phyloP scores from a whole-genome alignment of 2,113 vertebrate genomes.

The Diadophis punctatus region DNA sequence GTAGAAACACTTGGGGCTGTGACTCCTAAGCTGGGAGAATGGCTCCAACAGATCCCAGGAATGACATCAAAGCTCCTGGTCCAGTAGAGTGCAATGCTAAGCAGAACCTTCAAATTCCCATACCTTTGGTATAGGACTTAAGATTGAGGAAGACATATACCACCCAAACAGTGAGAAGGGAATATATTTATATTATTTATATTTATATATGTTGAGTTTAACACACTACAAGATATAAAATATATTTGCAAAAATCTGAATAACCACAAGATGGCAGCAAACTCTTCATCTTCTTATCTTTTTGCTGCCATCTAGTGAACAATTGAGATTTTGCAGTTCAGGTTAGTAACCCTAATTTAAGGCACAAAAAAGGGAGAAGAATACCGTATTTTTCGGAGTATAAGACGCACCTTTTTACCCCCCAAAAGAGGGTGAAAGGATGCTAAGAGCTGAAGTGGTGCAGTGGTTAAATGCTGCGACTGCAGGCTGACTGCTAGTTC shows the following conservation, averaged over 20 bases:
- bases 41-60: not conserved
- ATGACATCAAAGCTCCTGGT: not conserved
- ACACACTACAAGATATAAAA: not conserved
- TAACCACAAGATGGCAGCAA: not conserved
- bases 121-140: not conserved
- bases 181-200: not conserved
- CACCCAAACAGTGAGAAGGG: not conserved
- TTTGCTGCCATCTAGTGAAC: not conserved
- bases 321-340: not conserved
- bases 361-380: not conserved
- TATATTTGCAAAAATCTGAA: not conserved
- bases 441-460: no score
- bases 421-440: no score
- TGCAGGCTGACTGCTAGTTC: no score
- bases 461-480: no score
- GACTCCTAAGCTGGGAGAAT: not conserved
- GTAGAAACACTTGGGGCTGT: not conserved
- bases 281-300: not conserved
- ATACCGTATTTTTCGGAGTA: no score
- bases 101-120: not conserved
- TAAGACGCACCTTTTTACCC: no score
- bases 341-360: not conserved
- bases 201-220: not conserved
- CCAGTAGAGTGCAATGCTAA: not conserved
- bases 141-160: not conserved